Evolutionary conservation across 2,113 vertebrate species (phyloP).

Genomic region (Hystrix cristata): DNA sequence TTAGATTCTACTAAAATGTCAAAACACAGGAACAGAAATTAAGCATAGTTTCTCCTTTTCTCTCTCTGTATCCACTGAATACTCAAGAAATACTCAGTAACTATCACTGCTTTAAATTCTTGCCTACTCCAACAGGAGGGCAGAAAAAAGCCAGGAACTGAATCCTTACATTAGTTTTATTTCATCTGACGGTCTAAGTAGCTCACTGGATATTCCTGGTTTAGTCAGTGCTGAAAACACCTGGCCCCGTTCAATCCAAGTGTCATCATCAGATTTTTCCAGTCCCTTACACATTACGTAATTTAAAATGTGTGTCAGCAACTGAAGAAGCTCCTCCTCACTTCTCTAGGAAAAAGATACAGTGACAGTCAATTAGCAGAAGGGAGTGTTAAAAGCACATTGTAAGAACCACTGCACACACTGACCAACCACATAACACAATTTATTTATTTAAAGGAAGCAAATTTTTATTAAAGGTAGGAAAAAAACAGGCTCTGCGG

Average conservation of each 20-base stretch:
- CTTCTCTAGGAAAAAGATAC: conserved; percentile 86
- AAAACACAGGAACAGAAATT: conserved; percentile 24
- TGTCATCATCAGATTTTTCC: conserved; percentile 94
- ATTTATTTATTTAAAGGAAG: not conserved
- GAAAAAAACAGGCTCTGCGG: not conserved
- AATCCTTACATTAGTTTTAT: conserved; percentile 94
- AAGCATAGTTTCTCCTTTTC: not conserved
- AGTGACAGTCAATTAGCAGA: conserved; percentile 27
- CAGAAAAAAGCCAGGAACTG: not conserved
- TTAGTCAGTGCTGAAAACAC: conserved; percentile 97
- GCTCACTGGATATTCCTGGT: conserved; percentile 93
- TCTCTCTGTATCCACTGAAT: not conserved
- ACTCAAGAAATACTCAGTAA: conserved; percentile 15
- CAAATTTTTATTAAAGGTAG: not conserved
- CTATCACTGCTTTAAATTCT: not conserved
- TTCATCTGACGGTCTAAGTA: conserved; percentile 95
- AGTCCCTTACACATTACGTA: conserved; percentile 97
- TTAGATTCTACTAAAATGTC: conserved; percentile 14
- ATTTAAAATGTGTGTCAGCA: conserved; percentile 94
- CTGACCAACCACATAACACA: not conserved
- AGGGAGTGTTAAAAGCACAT: conserved; percentile 41
- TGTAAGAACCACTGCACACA: conserved; percentile 1
- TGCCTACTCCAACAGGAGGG: not conserved
- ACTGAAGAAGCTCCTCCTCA: conserved; percentile 94
- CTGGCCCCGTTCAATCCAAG: conserved; percentile 97